These are phyloP conservation scores for Neotoxoptera formosana DNA, from an alignment of 1,140 invertebrate genomes.

Conservation along the genomic window DNA sequence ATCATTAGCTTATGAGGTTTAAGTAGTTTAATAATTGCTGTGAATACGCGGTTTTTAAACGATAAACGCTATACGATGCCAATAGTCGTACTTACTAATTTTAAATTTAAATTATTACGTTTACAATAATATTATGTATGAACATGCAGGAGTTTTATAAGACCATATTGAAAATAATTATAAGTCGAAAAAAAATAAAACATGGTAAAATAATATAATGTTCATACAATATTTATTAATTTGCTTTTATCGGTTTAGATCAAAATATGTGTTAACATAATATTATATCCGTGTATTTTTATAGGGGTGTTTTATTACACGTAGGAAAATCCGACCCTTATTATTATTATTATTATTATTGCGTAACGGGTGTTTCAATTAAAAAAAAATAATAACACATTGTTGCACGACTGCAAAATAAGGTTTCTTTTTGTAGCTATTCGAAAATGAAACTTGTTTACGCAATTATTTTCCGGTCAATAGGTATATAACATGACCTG, in stretches of 20 bases:
- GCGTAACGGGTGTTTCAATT: not conserved
- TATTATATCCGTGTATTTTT: not conserved
- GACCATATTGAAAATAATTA: not conserved
- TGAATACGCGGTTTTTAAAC: too few relatives aligned
- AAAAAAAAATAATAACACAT: not conserved
- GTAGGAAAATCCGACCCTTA: not conserved
- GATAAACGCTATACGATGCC: too few relatives aligned
- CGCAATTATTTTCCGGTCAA: not conserved
- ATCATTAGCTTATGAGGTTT: too few relatives aligned
- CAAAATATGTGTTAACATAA: not conserved
- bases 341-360: not conserved
- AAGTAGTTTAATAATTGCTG: too few relatives aligned
- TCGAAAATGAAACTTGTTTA: not conserved
- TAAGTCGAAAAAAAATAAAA: not conserved
- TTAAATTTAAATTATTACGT: not conserved
- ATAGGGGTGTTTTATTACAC: constrained; percentile 16
- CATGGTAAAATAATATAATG: not conserved
- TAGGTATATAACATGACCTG: not conserved
- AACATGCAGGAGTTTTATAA: not conserved
- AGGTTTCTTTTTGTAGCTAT: not conserved
- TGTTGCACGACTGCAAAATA: not conserved
- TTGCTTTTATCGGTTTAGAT: not conserved
- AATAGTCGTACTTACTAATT: not conserved
- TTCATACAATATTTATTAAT: not conserved
- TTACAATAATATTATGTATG: too few relatives aligned